Evolutionary conservation across 2,797 vertebrate genomes (phyloP).

Genomic region (Enteromius trimaculatus): DNA sequence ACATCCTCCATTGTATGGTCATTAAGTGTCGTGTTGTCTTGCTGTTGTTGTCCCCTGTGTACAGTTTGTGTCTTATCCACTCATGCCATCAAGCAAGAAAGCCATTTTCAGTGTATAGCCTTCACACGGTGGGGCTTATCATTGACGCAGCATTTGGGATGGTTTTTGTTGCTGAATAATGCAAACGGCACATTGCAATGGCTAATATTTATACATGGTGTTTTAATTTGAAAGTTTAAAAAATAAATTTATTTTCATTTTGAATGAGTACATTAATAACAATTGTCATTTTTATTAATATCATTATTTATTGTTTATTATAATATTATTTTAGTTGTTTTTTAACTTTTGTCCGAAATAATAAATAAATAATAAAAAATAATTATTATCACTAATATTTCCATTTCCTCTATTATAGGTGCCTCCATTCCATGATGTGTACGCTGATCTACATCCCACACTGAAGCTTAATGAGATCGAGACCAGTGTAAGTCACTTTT

Average conservation of each 20-base stretch:
- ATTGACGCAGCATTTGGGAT: conserved; percentile 35
- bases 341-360: background rate
- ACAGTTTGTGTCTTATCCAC: conserved; percentile 14
- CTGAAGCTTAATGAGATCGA: conserved; percentile 94
- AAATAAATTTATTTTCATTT: background rate
- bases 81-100: conserved; percentile 21
- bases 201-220: background rate
- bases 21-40: conserved; percentile 28
- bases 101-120: conserved; percentile 15
- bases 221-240: background rate
- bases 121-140: conserved; percentile 12
- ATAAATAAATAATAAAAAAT: background rate
- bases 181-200: conserved; percentile 14
- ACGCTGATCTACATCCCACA: conserved; percentile 86
- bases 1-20: conserved; percentile 34
- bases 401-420: conserved; percentile 74
- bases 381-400: background rate
- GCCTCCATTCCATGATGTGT: conserved; percentile 87
- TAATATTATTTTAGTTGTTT: background rate
- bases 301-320: background rate
- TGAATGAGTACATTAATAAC: background rate
- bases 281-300: background rate
- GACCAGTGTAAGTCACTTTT: conserved; percentile 86
- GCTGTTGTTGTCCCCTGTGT: conserved; percentile 26
- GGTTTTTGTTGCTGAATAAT: conserved; percentile 40